phyloP scores from a whole-genome alignment of 1,140 invertebrate species.

The Lucilia sericata region DNA sequence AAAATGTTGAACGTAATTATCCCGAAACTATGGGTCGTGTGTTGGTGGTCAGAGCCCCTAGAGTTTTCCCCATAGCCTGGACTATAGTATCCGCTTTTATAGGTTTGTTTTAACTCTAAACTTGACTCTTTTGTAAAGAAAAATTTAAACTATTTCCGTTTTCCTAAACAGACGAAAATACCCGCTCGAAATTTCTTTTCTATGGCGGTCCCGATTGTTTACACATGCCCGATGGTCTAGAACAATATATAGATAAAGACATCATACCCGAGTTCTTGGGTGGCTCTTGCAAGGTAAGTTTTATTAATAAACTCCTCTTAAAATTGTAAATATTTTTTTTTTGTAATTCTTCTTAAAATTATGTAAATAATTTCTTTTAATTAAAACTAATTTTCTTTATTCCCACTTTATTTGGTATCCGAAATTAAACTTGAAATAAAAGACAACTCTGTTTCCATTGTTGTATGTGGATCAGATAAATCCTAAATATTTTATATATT shows the following conservation, averaged over 20 bases:
- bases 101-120: constrained; percentile 69
- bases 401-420: not conserved
- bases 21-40: constrained; percentile 95
- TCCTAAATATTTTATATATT: constrained; percentile 64
- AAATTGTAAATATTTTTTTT: constrained; percentile 20
- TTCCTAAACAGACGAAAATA: constrained; percentile 85
- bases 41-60: constrained; percentile 87
- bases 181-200: constrained; percentile 93
- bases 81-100: constrained; percentile 97
- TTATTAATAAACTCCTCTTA: not conserved
- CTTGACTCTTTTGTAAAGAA: not conserved
- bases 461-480: constrained; percentile 64
- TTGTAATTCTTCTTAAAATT: not conserved
- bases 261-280: constrained; percentile 93
- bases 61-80: constrained; percentile 97
- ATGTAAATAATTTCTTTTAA: constrained; percentile 8
- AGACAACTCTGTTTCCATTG: constrained; percentile 54
- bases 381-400: not conserved
- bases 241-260: constrained; percentile 88
- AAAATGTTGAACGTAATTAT: constrained; percentile 95
- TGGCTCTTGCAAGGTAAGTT: constrained; percentile 84
- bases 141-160: not conserved
- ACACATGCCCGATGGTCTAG: constrained; percentile 79
- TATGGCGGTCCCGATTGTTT: constrained; percentile 91
- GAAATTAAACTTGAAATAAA: not conserved